Evolutionary conservation across 1,140 invertebrate species (phyloP).

Genomic region (Cydia pomonella): DNA sequence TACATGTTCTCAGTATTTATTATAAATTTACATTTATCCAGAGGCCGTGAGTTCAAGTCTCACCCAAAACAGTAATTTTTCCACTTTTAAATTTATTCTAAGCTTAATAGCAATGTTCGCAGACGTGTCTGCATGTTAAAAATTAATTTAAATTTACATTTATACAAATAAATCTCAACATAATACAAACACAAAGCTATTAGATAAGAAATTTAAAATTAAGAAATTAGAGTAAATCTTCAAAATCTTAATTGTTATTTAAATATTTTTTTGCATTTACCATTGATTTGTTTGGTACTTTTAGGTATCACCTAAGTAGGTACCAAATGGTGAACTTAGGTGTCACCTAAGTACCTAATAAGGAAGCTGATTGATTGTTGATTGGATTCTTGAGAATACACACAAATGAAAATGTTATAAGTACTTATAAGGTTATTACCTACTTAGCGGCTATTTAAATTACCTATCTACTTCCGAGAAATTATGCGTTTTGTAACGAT

Average conservation of each 20-base stretch:
- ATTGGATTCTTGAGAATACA: no score
- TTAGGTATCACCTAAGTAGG: not conserved
- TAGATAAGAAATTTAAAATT: not conserved
- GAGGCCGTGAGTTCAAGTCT: no score
- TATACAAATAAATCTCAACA: not conserved
- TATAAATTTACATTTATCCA: no score
- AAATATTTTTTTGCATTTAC: constrained; percentile 1
- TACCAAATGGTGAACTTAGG: not conserved
- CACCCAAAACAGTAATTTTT: no score
- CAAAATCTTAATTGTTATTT: not conserved
- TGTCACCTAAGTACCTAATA: no score
- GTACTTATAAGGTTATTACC: not conserved
- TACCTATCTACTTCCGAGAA: not conserved
- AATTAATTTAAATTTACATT: no score
- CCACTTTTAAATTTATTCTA: no score
- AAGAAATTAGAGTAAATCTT: not conserved
- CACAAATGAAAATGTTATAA: no score
- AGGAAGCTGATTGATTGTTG: no score
- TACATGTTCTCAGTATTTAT: constrained; percentile 17
- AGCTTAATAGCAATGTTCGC: no score
- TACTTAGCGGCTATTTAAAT: not conserved
- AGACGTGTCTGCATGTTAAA: no score
- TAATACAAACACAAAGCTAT: not conserved
- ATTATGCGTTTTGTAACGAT: constrained; percentile 17
- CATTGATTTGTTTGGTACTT: not conserved